These are phyloP conservation scores for Brevimyrus niger DNA, from an alignment of 2,113 vertebrate species.

Conservation along the genomic window DNA sequence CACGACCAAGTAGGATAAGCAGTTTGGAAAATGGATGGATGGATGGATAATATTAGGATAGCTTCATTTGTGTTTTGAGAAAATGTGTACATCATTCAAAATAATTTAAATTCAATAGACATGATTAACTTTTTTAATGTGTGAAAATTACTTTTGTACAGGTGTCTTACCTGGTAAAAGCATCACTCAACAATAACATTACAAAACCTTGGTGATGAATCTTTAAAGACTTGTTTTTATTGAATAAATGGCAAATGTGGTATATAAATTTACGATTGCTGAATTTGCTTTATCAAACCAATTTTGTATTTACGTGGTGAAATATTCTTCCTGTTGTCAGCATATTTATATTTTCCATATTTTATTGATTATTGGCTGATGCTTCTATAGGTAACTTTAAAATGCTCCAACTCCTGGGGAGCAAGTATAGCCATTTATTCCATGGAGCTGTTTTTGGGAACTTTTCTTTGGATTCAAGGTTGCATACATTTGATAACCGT, in stretches of 20 bases:
- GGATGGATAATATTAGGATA: too few relatives aligned
- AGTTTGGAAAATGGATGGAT: too few relatives aligned
- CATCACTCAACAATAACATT: neutral
- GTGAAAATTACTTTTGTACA: too few relatives aligned
- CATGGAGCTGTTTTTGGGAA: neutral
- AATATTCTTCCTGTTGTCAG: neutral
- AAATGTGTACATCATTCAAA: too few relatives aligned
- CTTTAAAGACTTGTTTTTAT: neutral
- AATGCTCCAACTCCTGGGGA: neutral
- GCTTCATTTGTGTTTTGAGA: too few relatives aligned
- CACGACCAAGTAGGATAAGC: too few relatives aligned
- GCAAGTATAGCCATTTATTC: neutral
- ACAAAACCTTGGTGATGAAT: neutral
- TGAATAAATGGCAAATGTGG: neutral
- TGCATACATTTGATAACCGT: neutral
- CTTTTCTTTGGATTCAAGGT: neutral
- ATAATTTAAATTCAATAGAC: too few relatives aligned
- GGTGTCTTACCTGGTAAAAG: neutral
- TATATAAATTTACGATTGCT: neutral
- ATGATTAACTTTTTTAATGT: too few relatives aligned
- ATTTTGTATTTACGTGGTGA: neutral
- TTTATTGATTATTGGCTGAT: neutral
- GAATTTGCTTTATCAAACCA: neutral
- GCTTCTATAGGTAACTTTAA: neutral
- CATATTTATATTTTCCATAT: neutral